Evolutionary conservation across 2,888 invertebrate species (phyloP).

Genomic region (Suillia variegata): DNA sequence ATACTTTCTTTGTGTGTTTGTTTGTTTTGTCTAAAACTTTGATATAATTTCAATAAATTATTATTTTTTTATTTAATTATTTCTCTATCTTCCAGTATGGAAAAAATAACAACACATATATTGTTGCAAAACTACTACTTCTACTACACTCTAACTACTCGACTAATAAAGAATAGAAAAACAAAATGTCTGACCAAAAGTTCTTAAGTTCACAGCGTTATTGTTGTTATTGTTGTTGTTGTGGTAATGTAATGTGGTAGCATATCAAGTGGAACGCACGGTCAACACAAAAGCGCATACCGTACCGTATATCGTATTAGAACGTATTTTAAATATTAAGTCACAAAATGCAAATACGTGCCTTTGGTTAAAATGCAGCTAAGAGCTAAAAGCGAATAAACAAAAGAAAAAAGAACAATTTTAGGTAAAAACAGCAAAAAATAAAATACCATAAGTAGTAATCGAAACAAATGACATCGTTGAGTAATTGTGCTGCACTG

Average conservation of each 20-base stretch:
- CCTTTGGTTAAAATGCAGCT: too few species aligned
- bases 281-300: too few species aligned
- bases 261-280: too few species aligned
- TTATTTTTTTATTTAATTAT: constrained; percentile 48
- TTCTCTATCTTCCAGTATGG: constrained; percentile 56
- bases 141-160: constrained; percentile 36
- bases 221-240: too few species aligned
- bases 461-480: too few species aligned
- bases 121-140: constrained; percentile 31
- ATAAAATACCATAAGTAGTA: background rate
- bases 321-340: too few species aligned
- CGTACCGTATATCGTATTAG: too few species aligned
- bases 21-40: background rate
- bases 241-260: too few species aligned
- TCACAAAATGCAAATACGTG: too few species aligned
- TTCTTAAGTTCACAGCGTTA: too few species aligned
- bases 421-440: constrained; percentile 13
- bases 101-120: constrained; percentile 48
- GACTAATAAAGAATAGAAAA: constrained; percentile 26
- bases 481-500: too few species aligned
- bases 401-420: background rate
- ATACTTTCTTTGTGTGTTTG: background rate
- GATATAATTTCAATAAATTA: background rate
- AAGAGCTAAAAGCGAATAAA: background rate
- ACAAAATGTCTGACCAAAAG: too few species aligned